These are phyloP conservation scores for Ellobium chinense DNA, from an alignment of 2,888 invertebrate species.

Conservation along the genomic window DNA sequence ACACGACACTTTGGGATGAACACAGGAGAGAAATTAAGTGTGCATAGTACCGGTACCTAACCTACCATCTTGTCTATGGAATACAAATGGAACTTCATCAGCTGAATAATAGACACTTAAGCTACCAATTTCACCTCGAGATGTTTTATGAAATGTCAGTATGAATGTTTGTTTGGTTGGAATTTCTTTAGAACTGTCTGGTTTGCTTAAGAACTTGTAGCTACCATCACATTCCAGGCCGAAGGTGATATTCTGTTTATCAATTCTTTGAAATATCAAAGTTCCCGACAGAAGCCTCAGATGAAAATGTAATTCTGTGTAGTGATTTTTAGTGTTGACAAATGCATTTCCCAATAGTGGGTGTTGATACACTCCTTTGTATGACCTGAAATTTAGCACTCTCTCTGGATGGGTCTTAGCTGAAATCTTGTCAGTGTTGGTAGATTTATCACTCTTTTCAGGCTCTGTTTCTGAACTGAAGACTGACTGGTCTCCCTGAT, in stretches of 20 bases:
- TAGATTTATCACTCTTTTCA: too few species aligned
- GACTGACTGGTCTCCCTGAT: too few species aligned
- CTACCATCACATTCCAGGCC: slow-evolving; percentile 25
- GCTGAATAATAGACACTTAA: neutral
- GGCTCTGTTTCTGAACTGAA: neutral
- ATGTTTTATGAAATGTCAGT: neutral
- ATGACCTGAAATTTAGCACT: neutral
- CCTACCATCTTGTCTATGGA: too few species aligned
- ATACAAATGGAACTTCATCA: slow-evolving; percentile 19
- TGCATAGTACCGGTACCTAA: too few species aligned
- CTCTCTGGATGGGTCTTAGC: neutral
- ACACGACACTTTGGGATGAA: too few species aligned
- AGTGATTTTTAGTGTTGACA: neutral
- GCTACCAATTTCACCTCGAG: neutral
- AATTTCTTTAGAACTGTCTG: neutral
- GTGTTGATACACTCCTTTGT: slow-evolving; percentile 4
- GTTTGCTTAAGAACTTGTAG: slow-evolving; percentile 32
- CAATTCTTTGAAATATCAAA: neutral
- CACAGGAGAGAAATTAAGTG: too few species aligned
- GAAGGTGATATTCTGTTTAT: neutral
- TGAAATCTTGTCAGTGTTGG: too few species aligned
- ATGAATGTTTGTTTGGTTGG: neutral
- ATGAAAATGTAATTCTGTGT: neutral
- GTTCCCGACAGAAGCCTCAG: slow-evolving; percentile 25
- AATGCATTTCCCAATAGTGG: slow-evolving; percentile 23